These are phyloP conservation scores for Argentina silus DNA, from an alignment of 2,797 vertebrate genomes.

Conservation along the genomic window DNA sequence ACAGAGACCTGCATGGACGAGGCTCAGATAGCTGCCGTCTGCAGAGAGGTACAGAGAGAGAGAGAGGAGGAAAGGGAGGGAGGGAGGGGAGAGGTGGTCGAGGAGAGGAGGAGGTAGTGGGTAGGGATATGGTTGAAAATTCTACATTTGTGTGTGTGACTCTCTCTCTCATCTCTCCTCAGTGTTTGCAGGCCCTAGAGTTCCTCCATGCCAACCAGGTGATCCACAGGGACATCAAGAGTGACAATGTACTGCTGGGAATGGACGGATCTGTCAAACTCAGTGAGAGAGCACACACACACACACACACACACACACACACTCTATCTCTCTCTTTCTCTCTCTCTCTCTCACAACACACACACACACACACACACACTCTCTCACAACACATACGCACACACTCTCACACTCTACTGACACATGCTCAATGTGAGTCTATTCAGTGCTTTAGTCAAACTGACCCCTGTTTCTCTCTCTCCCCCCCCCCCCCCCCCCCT, in stretches of 20 bases:
- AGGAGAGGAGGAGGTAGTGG: not conserved
- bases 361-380: constrained; percentile 4
- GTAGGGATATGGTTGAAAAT: not conserved
- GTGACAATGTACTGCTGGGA: constrained; percentile 96
- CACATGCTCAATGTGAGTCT: not conserved
- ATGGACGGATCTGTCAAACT: constrained; percentile 99
- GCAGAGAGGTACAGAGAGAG: constrained; percentile 85
- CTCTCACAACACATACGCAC: not conserved
- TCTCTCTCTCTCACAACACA: not conserved
- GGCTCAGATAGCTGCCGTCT: constrained; percentile 96
- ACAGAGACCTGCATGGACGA: constrained; percentile 99
- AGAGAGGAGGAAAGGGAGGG: not conserved
- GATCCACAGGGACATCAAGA: constrained; percentile 99
- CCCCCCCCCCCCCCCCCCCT: constrained; percentile 39
- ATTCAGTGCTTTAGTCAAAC: not conserved
- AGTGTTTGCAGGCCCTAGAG: constrained; percentile 97
- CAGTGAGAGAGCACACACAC: constrained; percentile 78
- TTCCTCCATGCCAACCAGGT: constrained; percentile 98
- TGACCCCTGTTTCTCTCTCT: constrained; percentile 1
- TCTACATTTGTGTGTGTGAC: not conserved
- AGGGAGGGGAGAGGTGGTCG: no score
- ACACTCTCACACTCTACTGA: not conserved
- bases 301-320: not conserved
- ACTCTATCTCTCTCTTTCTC: not conserved
- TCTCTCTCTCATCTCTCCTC: not conserved